These are phyloP conservation scores for Epinotia bilunana DNA, from an alignment of 2,888 invertebrate species.

Conservation along the genomic window DNA sequence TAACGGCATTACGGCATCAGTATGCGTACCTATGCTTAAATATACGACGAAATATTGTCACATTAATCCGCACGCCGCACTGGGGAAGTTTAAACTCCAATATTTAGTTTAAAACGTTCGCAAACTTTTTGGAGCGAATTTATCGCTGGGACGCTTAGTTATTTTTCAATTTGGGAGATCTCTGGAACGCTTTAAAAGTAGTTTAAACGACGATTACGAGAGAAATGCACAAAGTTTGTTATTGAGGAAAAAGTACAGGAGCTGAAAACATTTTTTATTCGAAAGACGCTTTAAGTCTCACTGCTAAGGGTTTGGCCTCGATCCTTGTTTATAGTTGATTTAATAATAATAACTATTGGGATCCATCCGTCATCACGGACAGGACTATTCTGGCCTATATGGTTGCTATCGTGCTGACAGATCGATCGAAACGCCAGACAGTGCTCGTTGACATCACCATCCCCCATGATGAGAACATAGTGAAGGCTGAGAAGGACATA, in stretches of 20 bases:
- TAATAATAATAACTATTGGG: too few species aligned
- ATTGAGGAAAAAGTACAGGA: conserved; percentile 56
- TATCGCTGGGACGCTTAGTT: conserved; percentile 75
- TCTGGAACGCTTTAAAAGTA: conserved; percentile 62
- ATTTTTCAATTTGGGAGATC: conserved; percentile 80
- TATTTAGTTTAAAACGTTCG: conserved; percentile 44
- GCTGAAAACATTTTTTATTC: conserved; percentile 32
- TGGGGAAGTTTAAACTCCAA: conserved; percentile 40
- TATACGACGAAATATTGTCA: conserved; percentile 26
- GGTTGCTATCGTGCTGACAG: too few species aligned
- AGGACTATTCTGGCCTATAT: too few species aligned
- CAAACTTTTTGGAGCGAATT: conserved; percentile 69
- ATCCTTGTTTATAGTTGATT: conserved; percentile 12
- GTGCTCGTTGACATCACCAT: too few species aligned
- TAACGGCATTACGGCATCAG: background rate
- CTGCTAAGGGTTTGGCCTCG: background rate
- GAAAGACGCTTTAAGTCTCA: conserved; percentile 29
- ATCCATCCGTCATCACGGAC: too few species aligned
- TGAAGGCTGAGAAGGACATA: too few species aligned
- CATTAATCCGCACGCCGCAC: conserved; percentile 23
- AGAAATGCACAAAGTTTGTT: conserved; percentile 63
- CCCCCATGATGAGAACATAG: too few species aligned
- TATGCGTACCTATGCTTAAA: background rate
- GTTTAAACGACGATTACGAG: conserved; percentile 69
- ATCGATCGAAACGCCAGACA: too few species aligned